Base-by-base conservation (phyloP, 2,113 vertebrate species). In the Saccopteryx leptura region DNA sequence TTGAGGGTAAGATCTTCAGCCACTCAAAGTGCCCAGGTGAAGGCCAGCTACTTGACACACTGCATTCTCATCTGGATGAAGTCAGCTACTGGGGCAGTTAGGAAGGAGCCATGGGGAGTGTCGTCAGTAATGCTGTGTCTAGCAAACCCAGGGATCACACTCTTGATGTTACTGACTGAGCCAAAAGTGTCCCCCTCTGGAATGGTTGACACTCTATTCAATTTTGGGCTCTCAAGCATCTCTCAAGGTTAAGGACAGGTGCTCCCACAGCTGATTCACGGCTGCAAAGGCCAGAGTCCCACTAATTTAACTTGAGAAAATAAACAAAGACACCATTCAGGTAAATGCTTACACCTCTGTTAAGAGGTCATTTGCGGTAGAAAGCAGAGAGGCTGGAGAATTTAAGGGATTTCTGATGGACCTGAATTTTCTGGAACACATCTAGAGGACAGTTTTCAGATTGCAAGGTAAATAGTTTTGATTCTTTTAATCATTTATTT, bases 161-260 rank as follows among this genome's bases (percentile, higher is more conserved):
- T 48, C 24, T 21, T 1, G 0, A 8, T 58, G n/a, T 54, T 52
- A 72, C 24, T n/a, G 75, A 71, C 50, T 28, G 48, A 83, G n/a
- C 39, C 33, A 72, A 61, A 31, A 39, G 24, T 7, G 5, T 65
- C 39, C 46, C 17, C 7, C 74, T 28, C 75, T 72, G 56, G 19
- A 83, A 91, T 3, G 1, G 23, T 5, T 56, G 26, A 78, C 33
- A 60, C n/a, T 52, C 15, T 87, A 71, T 89, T 81, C 65, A 91
- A 19, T 81, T 92, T 69, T 96, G 60, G 66, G 21, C n/a, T n/a
- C 50, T 90, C 88, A 72, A 52, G 18, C 10, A 85, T 90, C n/a
- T 91, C 81, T 93, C 72, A 58, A 85, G 61, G n/a, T 83, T 93
- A 76, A 93, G 12, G 82, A 88, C 52, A 92, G 81, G 50, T 78